A percentile compares a stretch with the other conserved stretches of the same genome.
phyloP scores from a whole-genome alignment of 2,888 invertebrate species.

The Petrolisthes cinctipes region DNA sequence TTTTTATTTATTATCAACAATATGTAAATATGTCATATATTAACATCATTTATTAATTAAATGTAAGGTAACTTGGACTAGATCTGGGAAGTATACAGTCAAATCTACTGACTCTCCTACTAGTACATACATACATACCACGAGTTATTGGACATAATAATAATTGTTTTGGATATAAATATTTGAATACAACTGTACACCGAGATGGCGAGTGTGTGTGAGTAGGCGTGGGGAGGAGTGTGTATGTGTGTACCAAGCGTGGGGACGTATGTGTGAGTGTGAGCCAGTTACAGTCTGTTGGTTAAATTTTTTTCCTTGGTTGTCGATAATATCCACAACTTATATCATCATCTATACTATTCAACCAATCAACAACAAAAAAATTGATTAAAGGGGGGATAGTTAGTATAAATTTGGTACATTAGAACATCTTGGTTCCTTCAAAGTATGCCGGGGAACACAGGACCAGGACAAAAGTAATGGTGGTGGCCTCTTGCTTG shows the following conservation, averaged over 20 bases:
- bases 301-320: neutral
- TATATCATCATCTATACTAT: no score
- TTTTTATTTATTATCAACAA: neutral
- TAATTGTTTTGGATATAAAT: neutral
- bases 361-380: no score
- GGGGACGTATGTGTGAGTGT: neutral
- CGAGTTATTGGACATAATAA: no score
- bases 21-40: neutral
- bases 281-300: neutral
- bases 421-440: no score
- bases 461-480: no score
- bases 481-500: no score
- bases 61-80: neutral
- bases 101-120: no score
- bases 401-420: no score
- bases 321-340: neutral
- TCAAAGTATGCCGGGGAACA: no score
- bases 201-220: neutral
- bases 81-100: neutral
- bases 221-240: neutral
- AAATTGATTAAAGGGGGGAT: no score
- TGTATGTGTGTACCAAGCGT: neutral
- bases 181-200: neutral
- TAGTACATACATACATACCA: no score
- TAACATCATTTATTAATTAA: neutral